Evolutionary conservation across 2,888 invertebrate genomes (phyloP).

Genomic region (Agonopterix subpropinquella): DNA sequence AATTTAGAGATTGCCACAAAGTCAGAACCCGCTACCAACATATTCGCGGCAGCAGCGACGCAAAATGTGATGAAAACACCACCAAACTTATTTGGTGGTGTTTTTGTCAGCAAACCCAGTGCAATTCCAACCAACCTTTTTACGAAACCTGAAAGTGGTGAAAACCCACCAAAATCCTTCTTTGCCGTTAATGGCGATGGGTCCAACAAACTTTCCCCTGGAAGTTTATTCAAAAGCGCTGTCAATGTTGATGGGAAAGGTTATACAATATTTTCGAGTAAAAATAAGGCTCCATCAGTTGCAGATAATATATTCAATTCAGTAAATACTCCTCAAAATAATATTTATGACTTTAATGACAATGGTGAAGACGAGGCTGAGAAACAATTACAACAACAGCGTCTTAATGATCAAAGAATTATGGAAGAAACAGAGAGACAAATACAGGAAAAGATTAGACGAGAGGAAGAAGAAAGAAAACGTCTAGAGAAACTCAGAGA

Average conservation of each 20-base stretch:
- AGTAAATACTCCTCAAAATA: constrained; percentile 22
- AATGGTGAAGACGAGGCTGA: constrained; percentile 24
- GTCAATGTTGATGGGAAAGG: constrained; percentile 32
- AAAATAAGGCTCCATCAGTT: constrained; percentile 51
- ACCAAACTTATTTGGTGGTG: constrained; percentile 39
- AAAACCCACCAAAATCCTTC: constrained; percentile 15
- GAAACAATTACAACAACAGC: constrained; percentile 16
- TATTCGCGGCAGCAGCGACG: constrained; percentile 32
- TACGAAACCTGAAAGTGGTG: constrained; percentile 18
- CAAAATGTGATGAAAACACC: constrained; percentile 22
- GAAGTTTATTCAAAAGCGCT: constrained; percentile 56
- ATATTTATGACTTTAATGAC: constrained; percentile 48
- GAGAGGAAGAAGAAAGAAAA: constrained; percentile 16
- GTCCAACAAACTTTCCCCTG: constrained; percentile 38
- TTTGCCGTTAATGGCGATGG: constrained; percentile 36
- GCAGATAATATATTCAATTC: constrained; percentile 55
- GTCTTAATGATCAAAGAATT: constrained; percentile 29
- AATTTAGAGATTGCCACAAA: not conserved
- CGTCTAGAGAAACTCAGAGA: constrained; percentile 14
- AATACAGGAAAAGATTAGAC: constrained; percentile 21
- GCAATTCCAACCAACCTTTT: constrained; percentile 22
- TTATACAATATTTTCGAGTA: constrained; percentile 53
- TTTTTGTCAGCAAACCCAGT: constrained; percentile 26
- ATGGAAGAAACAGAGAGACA: constrained; percentile 25
- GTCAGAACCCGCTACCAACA: constrained; percentile 18